A percentile compares a stretch with the other conserved stretches of the same genome.
Conservation (phyloP, 2,113 vertebrate genomes). For the Ochotona princeps region DNA sequence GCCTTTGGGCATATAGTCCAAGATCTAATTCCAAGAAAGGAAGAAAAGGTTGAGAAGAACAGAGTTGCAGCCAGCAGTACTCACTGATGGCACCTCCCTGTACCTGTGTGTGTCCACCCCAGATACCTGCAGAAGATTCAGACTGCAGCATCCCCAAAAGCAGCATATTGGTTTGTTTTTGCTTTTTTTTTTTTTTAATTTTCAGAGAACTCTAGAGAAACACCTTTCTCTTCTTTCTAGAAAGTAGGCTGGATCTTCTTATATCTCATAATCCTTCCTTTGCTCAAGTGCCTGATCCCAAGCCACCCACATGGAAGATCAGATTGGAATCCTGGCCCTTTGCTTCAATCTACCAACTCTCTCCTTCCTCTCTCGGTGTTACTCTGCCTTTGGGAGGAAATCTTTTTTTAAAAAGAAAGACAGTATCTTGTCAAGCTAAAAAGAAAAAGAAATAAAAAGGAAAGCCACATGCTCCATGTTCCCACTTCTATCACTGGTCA, state of each 20-base stretch:
- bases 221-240: background rate
- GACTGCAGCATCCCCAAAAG: background rate
- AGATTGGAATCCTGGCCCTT: too few relatives aligned
- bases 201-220: background rate
- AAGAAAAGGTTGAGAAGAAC: background rate
- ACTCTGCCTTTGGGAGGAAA: too few relatives aligned
- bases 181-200: background rate
- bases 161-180: background rate
- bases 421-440: background rate
- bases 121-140: background rate
- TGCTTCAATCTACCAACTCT: too few relatives aligned
- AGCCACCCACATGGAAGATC: too few relatives aligned
- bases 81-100: background rate
- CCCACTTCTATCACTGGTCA: background rate
- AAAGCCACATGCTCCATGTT: background rate
- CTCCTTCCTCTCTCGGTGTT: too few relatives aligned
- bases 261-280: background rate
- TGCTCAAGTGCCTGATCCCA: too few relatives aligned
- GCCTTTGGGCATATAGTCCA: background rate
- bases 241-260: background rate
- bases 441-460: background rate
- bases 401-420: background rate
- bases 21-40: background rate
- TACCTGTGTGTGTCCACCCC: rapidly evolving
- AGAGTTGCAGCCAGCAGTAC: background rate